These are phyloP conservation scores for Caradrina kadenii DNA, from an alignment of 2,888 invertebrate species.

Conservation along the genomic window DNA sequence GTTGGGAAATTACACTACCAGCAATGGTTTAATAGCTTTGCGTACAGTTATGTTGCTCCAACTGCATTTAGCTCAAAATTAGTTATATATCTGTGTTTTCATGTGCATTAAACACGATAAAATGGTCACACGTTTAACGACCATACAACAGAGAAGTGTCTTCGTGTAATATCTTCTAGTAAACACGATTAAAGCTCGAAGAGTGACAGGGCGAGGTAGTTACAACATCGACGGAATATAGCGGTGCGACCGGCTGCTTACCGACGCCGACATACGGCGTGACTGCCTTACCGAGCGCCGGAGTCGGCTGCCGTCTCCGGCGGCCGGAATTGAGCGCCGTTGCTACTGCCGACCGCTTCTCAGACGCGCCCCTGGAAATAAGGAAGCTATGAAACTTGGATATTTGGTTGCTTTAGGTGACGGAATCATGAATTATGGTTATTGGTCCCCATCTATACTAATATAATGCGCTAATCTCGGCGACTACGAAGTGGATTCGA, in stretches of 20 bases:
- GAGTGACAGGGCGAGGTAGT: slow-evolving; percentile 23
- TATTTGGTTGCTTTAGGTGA: not conserved
- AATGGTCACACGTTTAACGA: no score
- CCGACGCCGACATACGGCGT: slow-evolving; percentile 88
- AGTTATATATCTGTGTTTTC: no score
- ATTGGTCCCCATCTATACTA: no score
- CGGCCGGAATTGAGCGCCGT: slow-evolving; percentile 84
- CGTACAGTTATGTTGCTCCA: no score
- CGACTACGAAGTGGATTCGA: no score
- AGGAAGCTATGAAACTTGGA: not conserved
- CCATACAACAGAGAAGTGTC: no score
- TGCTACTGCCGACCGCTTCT: slow-evolving; percentile 86
- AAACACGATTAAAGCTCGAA: slow-evolving; percentile 29
- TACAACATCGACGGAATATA: slow-evolving; percentile 63
- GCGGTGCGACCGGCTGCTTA: slow-evolving; percentile 77
- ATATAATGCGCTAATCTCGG: no score
- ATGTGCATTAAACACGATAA: no score
- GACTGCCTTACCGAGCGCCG: slow-evolving; percentile 88
- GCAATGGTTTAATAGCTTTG: no score
- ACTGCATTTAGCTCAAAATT: no score
- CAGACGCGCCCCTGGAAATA: slow-evolving; percentile 69
- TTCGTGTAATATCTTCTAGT: not conserved
- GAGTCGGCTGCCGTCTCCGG: slow-evolving; percentile 83
- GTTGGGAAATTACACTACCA: no score
- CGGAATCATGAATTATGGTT: no score